Conservation (phyloP, 2,797 vertebrate species). For the Salmo trutta region DNA sequence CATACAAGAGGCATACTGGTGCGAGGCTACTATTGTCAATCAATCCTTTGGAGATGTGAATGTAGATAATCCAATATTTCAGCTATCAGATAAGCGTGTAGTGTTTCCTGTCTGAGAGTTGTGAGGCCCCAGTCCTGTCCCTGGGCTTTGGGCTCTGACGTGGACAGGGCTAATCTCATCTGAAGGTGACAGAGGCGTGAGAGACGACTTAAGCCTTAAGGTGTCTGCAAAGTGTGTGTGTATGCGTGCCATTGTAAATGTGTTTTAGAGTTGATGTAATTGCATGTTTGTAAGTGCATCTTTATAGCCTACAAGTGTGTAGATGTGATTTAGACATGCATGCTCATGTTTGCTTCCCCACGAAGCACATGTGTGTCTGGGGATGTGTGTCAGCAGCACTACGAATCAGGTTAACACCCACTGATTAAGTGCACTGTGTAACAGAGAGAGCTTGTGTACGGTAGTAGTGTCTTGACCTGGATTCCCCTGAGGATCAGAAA, state of each 20-base stretch:
- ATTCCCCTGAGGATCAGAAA: not conserved
- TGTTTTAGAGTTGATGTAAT: not conserved
- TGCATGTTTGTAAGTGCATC: not conserved
- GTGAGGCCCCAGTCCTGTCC: not conserved
- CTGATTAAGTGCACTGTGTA: not conserved
- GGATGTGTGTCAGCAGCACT: not conserved
- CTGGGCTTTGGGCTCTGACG: not conserved
- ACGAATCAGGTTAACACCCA: not conserved
- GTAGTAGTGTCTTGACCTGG: not conserved
- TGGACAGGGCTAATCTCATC: constrained; percentile 61
- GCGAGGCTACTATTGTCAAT: not conserved
- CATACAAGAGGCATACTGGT: not conserved
- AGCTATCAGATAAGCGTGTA: not conserved
- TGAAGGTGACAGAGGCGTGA: constrained; percentile 68
- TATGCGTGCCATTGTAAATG: constrained; percentile 19
- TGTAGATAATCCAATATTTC: not conserved
- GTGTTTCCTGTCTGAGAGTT: constrained; percentile 1
- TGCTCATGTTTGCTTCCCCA: not conserved
- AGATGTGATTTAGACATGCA: not conserved
- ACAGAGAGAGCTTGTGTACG: not conserved
- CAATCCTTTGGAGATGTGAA: not conserved
- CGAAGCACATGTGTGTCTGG: not conserved
- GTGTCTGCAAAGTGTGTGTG: constrained; percentile 23
- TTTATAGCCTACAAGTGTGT: not conserved
- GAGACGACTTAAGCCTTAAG: constrained; percentile 56